Evolutionary conservation across 2,888 invertebrate genomes (phyloP).

Genomic region (Noctua janthe): DNA sequence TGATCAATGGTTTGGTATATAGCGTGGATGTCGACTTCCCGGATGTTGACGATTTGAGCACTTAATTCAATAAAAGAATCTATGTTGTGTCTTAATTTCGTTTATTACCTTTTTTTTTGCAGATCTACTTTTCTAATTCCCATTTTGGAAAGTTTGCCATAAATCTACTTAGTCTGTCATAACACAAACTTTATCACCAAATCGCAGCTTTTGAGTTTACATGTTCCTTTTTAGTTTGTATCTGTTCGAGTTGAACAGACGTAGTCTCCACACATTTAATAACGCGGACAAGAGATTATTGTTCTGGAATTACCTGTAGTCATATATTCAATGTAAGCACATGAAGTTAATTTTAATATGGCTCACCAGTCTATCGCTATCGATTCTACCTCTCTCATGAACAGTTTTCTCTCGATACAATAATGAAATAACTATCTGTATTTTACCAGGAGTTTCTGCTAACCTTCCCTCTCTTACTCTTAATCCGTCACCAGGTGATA

Average conservation of each 20-base stretch:
- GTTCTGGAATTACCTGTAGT: background rate
- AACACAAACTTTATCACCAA: conserved; percentile 7
- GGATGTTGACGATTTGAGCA: conserved; percentile 43
- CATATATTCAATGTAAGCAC: background rate
- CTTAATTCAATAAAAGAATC: conserved; percentile 9
- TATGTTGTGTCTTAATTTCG: conserved; percentile 5
- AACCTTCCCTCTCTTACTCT: background rate
- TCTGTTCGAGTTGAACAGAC: background rate
- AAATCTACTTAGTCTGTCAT: conserved; percentile 13
- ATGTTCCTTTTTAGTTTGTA: background rate
- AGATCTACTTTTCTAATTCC: conserved; percentile 2
- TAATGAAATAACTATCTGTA: background rate
- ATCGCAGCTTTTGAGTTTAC: background rate
- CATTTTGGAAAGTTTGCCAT: conserved; percentile 16
- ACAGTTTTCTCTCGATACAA: background rate
- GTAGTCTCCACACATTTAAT: background rate
- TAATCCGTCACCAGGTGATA: background rate
- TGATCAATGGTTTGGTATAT: conserved; percentile 22
- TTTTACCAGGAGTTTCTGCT: background rate
- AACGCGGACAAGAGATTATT: background rate
- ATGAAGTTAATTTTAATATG: background rate
- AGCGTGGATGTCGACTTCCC: conserved; percentile 41
- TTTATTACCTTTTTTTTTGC: conserved; percentile 28
- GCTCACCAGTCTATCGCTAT: background rate
- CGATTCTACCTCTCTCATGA: background rate